Evolutionary conservation across 2,797 vertebrate species (phyloP).

Genomic region (Crenichthys baileyi): DNA sequence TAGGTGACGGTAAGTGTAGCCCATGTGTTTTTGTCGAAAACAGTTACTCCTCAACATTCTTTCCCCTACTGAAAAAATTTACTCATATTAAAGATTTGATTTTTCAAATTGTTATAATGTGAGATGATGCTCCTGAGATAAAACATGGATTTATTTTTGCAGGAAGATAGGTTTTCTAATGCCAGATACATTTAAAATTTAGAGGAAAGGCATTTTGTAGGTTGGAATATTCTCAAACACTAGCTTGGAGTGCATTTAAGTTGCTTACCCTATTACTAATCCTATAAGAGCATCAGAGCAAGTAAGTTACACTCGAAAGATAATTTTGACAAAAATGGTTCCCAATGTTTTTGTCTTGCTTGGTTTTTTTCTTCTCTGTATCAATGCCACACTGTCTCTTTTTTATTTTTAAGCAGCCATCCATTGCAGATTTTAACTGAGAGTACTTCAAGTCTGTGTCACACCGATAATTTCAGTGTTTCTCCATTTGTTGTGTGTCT

Average conservation of each 20-base stretch:
- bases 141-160: background rate
- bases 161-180: background rate
- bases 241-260: conserved; percentile 68
- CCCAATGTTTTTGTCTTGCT: conserved; percentile 33
- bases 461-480: background rate
- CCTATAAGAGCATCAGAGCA: conserved; percentile 43
- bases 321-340: conserved; percentile 27
- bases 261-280: conserved; percentile 62
- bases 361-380: conserved; percentile 15
- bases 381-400: conserved; percentile 16
- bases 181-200: conserved; percentile 70
- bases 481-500: conserved; percentile 5
- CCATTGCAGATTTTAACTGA: background rate
- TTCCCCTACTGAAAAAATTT: background rate
- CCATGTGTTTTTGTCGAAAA: no score
- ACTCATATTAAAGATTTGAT: background rate
- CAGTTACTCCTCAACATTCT: no score
- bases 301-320: conserved; percentile 22
- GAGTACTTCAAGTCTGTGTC: conserved; percentile 1
- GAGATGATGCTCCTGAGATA: background rate
- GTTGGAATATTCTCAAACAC: conserved; percentile 54
- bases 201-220: conserved; percentile 61
- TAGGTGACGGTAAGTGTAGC: no score
- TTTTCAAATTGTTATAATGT: no score
- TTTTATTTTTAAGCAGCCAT: conserved; percentile 11